phyloP scores from a whole-genome alignment of 2,797 vertebrate genomes.

The Gymnoscopelus braueri region DNA sequence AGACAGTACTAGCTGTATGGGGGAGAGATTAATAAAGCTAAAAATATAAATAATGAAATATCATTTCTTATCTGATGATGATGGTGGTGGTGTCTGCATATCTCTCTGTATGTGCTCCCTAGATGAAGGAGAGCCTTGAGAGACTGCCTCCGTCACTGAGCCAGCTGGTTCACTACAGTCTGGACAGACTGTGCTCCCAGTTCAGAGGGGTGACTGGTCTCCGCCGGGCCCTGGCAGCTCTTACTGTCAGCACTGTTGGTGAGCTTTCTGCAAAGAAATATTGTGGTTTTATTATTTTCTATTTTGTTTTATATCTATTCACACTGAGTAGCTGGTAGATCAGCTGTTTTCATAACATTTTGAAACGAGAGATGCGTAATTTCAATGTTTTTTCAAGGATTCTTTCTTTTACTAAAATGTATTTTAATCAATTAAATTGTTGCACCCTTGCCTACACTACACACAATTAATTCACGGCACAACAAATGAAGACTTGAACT shows the following conservation, averaged over 20 bases:
- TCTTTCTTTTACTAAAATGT: too few relatives aligned
- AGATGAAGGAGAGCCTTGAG: conserved; percentile 80
- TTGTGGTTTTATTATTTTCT: too few relatives aligned
- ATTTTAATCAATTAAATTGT: too few relatives aligned
- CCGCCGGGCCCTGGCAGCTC: conserved; percentile 73
- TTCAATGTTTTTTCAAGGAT: too few relatives aligned
- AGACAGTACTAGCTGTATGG: too few relatives aligned
- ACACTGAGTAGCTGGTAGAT: too few relatives aligned
- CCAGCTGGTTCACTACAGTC: conserved; percentile 79
- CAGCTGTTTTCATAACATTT: too few relatives aligned
- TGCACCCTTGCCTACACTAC: too few relatives aligned
- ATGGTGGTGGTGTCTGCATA: conserved; percentile 6
- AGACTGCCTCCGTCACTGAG: conserved; percentile 81
- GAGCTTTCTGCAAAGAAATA: conserved; percentile 4
- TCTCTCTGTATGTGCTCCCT: conserved; percentile 15
- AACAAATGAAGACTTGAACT: too few relatives aligned
- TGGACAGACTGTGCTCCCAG: conserved; percentile 82
- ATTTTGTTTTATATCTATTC: too few relatives aligned
- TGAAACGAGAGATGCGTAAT: too few relatives aligned
- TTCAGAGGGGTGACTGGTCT: conserved; percentile 74
- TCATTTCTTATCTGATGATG: neutral
- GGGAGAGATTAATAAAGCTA: neutral
- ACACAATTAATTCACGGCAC: too few relatives aligned
- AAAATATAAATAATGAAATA: neutral
- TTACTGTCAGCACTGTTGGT: conserved; percentile 84